Conservation (phyloP, 53 echinoderm and acorn worm species). For the Hippasteria phrygiana region DNA sequence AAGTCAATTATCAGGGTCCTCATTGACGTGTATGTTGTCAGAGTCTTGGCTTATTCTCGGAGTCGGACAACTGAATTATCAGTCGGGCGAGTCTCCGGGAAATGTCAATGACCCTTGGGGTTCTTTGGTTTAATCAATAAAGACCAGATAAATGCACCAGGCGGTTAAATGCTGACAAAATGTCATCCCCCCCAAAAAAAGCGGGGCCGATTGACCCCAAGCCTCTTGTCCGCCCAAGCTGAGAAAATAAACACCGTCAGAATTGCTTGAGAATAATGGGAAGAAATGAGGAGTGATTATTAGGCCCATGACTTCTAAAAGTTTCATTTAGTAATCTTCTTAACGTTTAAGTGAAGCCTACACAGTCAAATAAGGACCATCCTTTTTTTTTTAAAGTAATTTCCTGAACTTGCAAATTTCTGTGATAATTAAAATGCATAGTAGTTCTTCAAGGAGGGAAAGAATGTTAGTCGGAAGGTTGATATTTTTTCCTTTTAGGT, state of each 20-base stretch:
- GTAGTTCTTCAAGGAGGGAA: too few species aligned
- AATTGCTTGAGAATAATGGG: not conserved
- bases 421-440: too few species aligned
- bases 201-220: not conserved
- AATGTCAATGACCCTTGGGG: constrained; percentile 33
- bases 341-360: too few species aligned
- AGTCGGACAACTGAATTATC: not conserved
- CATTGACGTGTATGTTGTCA: constrained; percentile 6
- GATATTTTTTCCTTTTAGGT: too few species aligned
- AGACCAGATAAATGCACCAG: constrained; percentile 21
- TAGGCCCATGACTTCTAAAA: too few species aligned
- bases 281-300: not conserved
- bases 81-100: not conserved
- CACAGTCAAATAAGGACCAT: too few species aligned
- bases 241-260: not conserved
- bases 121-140: constrained; percentile 7
- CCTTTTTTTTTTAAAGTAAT: too few species aligned
- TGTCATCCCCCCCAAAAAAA: not conserved
- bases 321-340: too few species aligned
- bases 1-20: constrained; percentile 5
- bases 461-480: too few species aligned
- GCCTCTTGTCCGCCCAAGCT: not conserved
- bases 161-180: constrained; percentile 1
- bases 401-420: too few species aligned
- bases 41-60: constrained; percentile 9